Conservation (phyloP, 2,888 invertebrate genomes). For the Oegoconia quadripuncta region DNA sequence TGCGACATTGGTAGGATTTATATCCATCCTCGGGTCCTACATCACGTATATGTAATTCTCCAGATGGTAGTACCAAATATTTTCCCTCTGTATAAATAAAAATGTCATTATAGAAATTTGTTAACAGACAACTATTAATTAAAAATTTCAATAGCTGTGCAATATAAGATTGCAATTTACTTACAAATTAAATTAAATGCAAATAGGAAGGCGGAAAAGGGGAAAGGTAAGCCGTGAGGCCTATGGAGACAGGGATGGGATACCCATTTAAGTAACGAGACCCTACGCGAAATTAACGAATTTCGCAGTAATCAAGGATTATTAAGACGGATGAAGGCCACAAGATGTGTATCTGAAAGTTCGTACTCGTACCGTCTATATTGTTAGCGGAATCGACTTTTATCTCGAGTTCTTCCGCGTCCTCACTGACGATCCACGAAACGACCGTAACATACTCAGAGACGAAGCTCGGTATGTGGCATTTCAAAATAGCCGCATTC, state of each 20-base stretch:
- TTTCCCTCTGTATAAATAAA: conserved; percentile 87
- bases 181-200: conserved; percentile 68
- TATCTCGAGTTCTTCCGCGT: conserved; percentile 69
- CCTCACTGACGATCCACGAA: conserved; percentile 92
- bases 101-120: conserved; percentile 14
- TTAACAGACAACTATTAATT: conserved; percentile 10
- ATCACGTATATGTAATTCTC: conserved; percentile 96
- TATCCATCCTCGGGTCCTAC: conserved; percentile 96
- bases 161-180: conserved; percentile 67
- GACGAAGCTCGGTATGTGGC: conserved; percentile 95
- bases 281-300: conserved; percentile 34
- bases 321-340: conserved; percentile 1
- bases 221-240: conserved; percentile 80
- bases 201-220: conserved; percentile 76
- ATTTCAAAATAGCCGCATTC: conserved; percentile 94
- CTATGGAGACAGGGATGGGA: conserved; percentile 74
- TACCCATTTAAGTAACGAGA: conserved; percentile 43
- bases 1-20: conserved; percentile 95
- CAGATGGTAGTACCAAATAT: conserved; percentile 95
- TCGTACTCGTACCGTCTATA: conserved; percentile 63
- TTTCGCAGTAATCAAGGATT: conserved; percentile 12
- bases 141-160: conserved; percentile 28
- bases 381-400: conserved; percentile 58
- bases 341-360: conserved; percentile 8
- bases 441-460: conserved; percentile 92